Evolutionary conservation across 2,888 invertebrate species (phyloP).

Genomic region (Macrosiphum euphorbiae): DNA sequence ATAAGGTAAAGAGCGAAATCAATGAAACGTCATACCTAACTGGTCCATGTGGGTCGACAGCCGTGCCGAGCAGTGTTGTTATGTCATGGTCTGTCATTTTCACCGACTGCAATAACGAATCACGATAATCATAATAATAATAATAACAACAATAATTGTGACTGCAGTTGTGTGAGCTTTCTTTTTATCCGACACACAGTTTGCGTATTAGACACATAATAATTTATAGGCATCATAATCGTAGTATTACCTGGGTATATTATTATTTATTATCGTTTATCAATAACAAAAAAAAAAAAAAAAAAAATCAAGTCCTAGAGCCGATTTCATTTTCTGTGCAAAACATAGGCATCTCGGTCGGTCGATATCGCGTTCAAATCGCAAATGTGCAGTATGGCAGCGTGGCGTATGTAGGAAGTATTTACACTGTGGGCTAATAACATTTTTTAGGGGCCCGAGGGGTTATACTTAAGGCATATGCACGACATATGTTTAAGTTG

Average conservation of each 20-base stretch:
- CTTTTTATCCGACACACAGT: not conserved
- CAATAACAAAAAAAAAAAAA: not conserved
- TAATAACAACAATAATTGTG: not conserved
- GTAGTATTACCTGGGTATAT: not conserved
- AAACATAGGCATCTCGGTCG: not conserved
- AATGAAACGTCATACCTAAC: not conserved
- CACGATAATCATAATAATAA: not conserved
- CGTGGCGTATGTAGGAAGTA: too few relatives aligned
- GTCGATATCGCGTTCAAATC: not conserved
- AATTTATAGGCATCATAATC: not conserved
- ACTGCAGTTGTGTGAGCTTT: not conserved
- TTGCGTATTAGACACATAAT: not conserved
- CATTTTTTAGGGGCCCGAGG: too few relatives aligned
- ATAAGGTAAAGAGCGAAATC: not conserved
- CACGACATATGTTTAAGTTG: too few relatives aligned
- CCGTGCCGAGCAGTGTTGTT: not conserved
- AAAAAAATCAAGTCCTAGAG: not conserved
- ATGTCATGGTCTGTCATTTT: not conserved
- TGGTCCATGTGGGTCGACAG: not conserved
- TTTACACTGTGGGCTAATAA: too few relatives aligned
- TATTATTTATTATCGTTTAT: not conserved
- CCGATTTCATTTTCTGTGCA: not conserved
- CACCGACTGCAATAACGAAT: not conserved
- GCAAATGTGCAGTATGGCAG: not conserved
- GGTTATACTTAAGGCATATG: too few relatives aligned